Base-by-base conservation (phyloP, 2,797 vertebrate species). In the Melopsittacus undulatus region DNA sequence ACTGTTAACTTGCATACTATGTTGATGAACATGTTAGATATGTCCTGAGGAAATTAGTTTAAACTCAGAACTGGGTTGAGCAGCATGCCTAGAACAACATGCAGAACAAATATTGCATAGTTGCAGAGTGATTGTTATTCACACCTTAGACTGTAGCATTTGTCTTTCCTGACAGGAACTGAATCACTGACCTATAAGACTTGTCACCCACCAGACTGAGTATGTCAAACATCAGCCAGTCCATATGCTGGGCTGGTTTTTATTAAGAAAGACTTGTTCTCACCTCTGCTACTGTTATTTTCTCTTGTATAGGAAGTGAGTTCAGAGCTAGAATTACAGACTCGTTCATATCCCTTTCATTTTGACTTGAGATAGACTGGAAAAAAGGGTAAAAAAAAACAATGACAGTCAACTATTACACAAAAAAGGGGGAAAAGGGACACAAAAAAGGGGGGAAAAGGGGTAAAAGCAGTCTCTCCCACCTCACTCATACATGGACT, bases 301-400 rank as follows among this genome's bases (percentile, higher is more conserved):
- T 93, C 52, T 97, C 97, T 70, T 97, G 83, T 87, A 97, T 95
- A 68, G 97, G 97, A 89, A 97, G 96, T 0, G 46, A 95, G n/a
- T 87, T 95, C 87, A 97, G 78, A 83, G 94, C 23, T 62, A 97
- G 51, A 79, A 69, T 96, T 61, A 94, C 84, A 74, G 93, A 95
- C 16, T 95, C 84, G 0, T 96, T 95, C 75, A 85, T 69, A 24
- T 95, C 49, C 17, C 79, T 92, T 91, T 94, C 96, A 73, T 93
- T 95, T 93, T 95, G 95, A 83, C 92, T 94, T 78, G 96, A 97
- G 49, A 80, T 45, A 61, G 92, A 96, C 97, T 97, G 62, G 20
- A 59, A 94, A 63, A 91, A 66, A 43, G 0, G 3, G 7, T 16
- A 16, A 66, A 57, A 83, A 30, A 75, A 51, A 29, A 14, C 30